Evolutionary conservation across 2,797 vertebrate genomes (phyloP).

Genomic region (Anas flavirostris): DNA sequence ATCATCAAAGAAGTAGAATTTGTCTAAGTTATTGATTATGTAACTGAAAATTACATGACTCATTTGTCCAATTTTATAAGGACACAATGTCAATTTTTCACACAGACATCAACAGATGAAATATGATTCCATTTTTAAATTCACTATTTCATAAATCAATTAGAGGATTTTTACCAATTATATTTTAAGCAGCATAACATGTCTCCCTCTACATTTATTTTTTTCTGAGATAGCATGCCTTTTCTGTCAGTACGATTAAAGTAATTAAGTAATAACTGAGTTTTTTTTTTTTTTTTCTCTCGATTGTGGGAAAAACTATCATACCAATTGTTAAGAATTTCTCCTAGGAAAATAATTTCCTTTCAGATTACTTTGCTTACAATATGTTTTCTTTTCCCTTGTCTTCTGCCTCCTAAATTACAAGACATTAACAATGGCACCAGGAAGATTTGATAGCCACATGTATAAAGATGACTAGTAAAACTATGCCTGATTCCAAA

Average conservation of each 20-base stretch:
- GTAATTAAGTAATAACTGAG: constrained; percentile 34
- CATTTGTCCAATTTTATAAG: constrained; percentile 90
- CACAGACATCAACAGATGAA: constrained; percentile 75
- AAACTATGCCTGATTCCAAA: background rate
- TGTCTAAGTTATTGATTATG: constrained; percentile 93
- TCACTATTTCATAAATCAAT: constrained; percentile 72
- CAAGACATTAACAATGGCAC: background rate
- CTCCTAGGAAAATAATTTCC: constrained; percentile 15
- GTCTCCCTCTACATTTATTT: background rate
- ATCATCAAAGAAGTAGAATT: constrained; percentile 93
- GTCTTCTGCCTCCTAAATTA: constrained; percentile 8
- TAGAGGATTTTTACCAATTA: constrained; percentile 74
- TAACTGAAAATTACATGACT: constrained; percentile 95
- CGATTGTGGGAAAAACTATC: background rate
- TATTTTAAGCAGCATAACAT: constrained; percentile 57
- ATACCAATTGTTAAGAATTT: background rate
- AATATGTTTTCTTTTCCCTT: background rate
- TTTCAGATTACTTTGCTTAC: background rate
- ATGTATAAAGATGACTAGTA: background rate
- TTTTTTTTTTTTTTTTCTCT: too few species aligned
- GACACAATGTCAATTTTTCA: constrained; percentile 85
- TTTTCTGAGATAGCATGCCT: background rate
- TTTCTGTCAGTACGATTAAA: constrained; percentile 29
- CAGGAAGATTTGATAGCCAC: background rate
- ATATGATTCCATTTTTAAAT: constrained; percentile 77